Conservation (phyloP, 2,113 vertebrate genomes). For the Eidolon helvum region DNA sequence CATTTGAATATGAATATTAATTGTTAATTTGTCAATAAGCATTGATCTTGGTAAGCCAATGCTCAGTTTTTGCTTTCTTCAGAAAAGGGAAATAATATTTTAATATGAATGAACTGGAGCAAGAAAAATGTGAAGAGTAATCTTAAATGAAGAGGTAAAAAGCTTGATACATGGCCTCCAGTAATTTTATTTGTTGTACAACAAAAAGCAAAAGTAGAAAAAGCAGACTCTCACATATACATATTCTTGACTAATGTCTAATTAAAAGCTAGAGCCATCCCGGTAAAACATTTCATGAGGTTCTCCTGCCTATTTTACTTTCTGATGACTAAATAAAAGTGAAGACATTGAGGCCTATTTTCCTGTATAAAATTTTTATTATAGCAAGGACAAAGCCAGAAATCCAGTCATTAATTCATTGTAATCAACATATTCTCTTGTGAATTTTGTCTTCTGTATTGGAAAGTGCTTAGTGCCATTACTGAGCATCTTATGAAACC, state of each 20-base stretch:
- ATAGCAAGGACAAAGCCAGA: slow-evolving; percentile 49
- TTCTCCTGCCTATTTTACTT: slow-evolving; percentile 58
- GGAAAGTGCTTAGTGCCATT: slow-evolving; percentile 46
- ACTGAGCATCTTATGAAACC: slow-evolving; percentile 49
- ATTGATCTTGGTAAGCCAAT: not conserved
- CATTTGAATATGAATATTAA: not conserved
- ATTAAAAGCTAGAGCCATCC: not conserved
- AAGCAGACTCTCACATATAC: not conserved
- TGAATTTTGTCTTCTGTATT: slow-evolving; percentile 62
- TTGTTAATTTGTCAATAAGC: not conserved
- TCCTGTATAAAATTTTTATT: slow-evolving; percentile 18
- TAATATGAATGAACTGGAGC: not conserved
- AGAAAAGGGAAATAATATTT: not conserved
- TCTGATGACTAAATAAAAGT: slow-evolving; percentile 60
- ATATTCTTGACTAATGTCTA: slow-evolving; percentile 52
- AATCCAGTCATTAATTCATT: slow-evolving; percentile 58
- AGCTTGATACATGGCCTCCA: not conserved
- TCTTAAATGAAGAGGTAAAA: not conserved
- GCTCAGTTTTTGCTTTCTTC: not conserved
- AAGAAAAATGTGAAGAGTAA: slow-evolving; percentile 46
- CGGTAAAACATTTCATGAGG: slow-evolving; percentile 9
- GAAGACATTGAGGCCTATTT: not conserved
- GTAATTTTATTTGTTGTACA: slow-evolving; percentile 1
- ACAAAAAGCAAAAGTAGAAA: not conserved
- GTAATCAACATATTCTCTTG: slow-evolving; percentile 66